These are phyloP conservation scores for Diplodus sargus DNA, from an alignment of 2,797 vertebrate genomes.

Conservation along the genomic window DNA sequence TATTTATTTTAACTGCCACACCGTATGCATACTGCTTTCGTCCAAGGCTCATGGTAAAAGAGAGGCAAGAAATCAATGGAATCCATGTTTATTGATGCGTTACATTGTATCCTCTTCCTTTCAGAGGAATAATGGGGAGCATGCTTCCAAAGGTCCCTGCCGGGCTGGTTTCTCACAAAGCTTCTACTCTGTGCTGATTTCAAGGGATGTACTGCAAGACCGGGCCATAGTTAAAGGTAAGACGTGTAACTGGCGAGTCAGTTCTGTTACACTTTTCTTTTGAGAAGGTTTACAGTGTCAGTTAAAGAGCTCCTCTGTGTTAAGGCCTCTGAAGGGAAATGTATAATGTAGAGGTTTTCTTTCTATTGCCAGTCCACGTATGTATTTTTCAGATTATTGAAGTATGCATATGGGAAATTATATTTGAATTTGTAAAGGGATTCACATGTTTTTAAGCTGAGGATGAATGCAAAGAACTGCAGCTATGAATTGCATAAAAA, in stretches of 20 bases:
- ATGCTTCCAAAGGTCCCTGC: conserved; percentile 87
- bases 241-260: conserved; percentile 55
- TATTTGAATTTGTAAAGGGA: neutral
- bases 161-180: conserved; percentile 94
- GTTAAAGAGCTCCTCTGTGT: conserved; percentile 2
- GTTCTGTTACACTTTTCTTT: conserved; percentile 28
- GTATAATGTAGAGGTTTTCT: conserved; percentile 3
- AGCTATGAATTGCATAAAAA: neutral
- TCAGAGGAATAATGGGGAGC: conserved; percentile 87
- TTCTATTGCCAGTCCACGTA: neutral
- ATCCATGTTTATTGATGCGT: conserved; percentile 74
- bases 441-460: conserved; percentile 2
- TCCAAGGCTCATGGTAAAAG: conserved; percentile 37
- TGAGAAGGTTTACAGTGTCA: conserved; percentile 12
- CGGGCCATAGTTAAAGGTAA: conserved; percentile 93
- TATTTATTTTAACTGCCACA: conserved; percentile 20
- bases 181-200: conserved; percentile 90
- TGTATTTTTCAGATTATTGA: conserved; percentile 13
- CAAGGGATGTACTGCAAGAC: conserved; percentile 89
- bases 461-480: conserved; percentile 6
- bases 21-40: conserved; percentile 19
- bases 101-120: conserved; percentile 62
- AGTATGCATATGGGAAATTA: conserved; percentile 9
- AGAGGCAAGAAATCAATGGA: conserved; percentile 66
- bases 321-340: conserved; percentile 17